Conservation (phyloP, 2,113 vertebrate genomes). For the Apeltes quadracus region DNA sequence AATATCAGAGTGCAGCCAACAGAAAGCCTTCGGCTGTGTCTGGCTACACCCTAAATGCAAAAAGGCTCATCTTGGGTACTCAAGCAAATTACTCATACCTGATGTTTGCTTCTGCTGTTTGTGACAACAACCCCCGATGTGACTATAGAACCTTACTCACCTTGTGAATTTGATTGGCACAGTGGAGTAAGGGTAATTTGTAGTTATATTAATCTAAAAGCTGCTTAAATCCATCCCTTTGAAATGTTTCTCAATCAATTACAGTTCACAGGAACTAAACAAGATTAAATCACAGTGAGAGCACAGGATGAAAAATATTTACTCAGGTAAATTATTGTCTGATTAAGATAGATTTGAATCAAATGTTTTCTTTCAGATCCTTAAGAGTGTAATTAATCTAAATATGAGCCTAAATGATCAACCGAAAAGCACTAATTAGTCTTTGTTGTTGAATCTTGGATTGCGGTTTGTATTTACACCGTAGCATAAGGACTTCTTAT, state of each 20-base stretch:
- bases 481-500: constrained; percentile 70
- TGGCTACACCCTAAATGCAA: too few species aligned
- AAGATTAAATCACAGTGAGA: constrained; percentile 51
- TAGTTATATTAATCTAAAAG: constrained; percentile 1
- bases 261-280: constrained; percentile 24
- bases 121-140: too few species aligned
- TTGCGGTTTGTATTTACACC: constrained; percentile 69
- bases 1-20: too few species aligned
- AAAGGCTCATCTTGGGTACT: too few species aligned
- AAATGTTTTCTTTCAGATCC: constrained; percentile 64
- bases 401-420: constrained; percentile 68
- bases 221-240: neutral
- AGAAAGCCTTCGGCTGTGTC: too few species aligned
- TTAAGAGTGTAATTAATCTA: constrained; percentile 68
- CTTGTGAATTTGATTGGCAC: neutral
- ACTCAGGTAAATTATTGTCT: constrained; percentile 60
- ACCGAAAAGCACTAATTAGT: constrained; percentile 66
- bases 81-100: too few species aligned
- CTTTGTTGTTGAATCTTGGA: constrained; percentile 68
- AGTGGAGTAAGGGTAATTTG: neutral
- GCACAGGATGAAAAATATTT: constrained; percentile 52
- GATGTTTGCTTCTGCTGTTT: too few species aligned
- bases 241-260: constrained; percentile 20
- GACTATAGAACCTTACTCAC: too few species aligned
- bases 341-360: constrained; percentile 62